Evolutionary conservation across 1,140 invertebrate species (phyloP).

Genomic region (Ceratitis capitata): DNA sequence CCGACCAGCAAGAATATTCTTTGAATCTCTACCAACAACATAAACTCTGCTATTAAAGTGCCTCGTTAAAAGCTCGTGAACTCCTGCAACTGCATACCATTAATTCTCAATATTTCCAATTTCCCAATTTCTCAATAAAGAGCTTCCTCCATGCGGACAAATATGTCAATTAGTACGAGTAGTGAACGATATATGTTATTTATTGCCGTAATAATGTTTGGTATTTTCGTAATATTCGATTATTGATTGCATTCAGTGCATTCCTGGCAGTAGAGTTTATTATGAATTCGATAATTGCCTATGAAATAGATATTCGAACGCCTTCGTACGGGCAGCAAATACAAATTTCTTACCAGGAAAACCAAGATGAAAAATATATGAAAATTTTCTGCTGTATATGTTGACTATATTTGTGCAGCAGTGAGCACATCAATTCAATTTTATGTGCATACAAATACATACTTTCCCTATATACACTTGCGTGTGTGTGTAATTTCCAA

Average conservation of each 20-base stretch:
- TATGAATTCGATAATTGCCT: background rate
- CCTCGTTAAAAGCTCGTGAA: no score
- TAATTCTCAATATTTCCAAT: background rate
- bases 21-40: no score
- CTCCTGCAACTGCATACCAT: background rate
- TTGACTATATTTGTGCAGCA: no score
- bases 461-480: no score
- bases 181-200: no score
- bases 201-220: background rate
- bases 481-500: background rate
- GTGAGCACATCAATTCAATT: no score
- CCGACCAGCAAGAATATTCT: no score
- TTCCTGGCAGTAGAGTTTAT: slow-evolving; percentile 1
- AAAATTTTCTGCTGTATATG: no score
- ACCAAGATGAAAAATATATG: no score
- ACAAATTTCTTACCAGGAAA: no score
- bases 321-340: background rate
- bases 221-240: background rate
- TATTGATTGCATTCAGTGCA: background rate
- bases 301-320: background rate
- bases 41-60: no score
- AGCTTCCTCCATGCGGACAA: background rate
- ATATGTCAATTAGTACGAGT: background rate
- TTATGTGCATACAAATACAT: no score
- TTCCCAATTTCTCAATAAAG: background rate